These are phyloP conservation scores for Falco concolor DNA, from an alignment of 2,797 vertebrate genomes.

Conservation along the genomic window DNA sequence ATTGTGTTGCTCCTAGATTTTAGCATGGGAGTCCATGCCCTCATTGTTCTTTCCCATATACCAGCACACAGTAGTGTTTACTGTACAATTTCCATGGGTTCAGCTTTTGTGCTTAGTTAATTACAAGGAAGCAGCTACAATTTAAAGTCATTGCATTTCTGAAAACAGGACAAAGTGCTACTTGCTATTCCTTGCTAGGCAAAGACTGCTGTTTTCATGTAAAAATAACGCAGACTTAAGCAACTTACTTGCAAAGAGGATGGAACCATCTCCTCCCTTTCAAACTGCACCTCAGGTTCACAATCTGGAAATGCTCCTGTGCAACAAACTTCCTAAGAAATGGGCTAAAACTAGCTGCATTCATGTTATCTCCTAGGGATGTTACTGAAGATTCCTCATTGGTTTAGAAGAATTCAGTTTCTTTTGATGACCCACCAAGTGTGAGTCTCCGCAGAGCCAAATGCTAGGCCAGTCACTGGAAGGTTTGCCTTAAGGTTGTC, in stretches of 20 bases:
- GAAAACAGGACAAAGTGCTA: not conserved
- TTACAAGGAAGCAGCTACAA: slow-evolving; percentile 23
- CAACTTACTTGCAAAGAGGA: not conserved
- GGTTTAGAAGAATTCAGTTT: not conserved
- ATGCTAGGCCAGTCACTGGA: rapidly evolving
- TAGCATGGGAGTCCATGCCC: not conserved
- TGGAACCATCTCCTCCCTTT: not conserved
- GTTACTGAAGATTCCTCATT: not conserved
- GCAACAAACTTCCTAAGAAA: not conserved
- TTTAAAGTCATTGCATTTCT: not conserved
- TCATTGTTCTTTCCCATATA: slow-evolving; percentile 23
- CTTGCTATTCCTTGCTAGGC: not conserved
- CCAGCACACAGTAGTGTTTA: slow-evolving; percentile 25
- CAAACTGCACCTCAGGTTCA: not conserved
- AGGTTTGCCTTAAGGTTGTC: not conserved
- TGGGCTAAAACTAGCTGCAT: not conserved
- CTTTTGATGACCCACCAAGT: not conserved
- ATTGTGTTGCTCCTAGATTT: slow-evolving; percentile 4
- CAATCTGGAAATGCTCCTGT: not conserved
- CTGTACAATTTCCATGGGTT: slow-evolving; percentile 31
- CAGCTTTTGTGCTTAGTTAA: slow-evolving; percentile 38
- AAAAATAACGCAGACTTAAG: not conserved
- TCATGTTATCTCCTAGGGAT: not conserved
- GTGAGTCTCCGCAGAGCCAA: not conserved
- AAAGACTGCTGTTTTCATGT: not conserved